phyloP scores from a whole-genome alignment of 2,113 vertebrate genomes.

The Passer domesticus region DNA sequence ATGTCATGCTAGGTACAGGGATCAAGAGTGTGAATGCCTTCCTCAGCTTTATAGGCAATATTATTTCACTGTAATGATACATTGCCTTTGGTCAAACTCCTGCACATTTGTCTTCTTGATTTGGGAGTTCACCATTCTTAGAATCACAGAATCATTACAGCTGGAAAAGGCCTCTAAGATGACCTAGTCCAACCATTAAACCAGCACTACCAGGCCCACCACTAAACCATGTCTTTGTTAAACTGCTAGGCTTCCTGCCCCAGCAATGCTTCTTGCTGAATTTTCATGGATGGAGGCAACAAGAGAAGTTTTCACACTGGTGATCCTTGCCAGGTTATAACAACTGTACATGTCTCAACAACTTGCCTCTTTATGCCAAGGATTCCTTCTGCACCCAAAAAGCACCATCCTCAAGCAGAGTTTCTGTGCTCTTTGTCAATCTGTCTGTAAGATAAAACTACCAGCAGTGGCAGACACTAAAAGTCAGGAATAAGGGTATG shows the following conservation, averaged over 20 bases:
- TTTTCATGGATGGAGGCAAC: not conserved
- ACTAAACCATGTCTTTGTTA: not conserved
- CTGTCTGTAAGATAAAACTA: not conserved
- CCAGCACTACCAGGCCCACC: not conserved
- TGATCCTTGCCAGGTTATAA: not conserved
- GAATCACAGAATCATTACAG: not conserved
- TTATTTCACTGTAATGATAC: not conserved
- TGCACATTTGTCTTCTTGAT: not conserved
- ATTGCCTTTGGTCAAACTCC: not conserved
- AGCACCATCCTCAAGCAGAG: not conserved
- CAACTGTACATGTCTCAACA: not conserved
- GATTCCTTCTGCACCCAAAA: not conserved
- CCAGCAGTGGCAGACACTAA: not conserved
- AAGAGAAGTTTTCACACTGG: not conserved
- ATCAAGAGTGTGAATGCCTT: not conserved
- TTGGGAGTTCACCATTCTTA: not conserved
- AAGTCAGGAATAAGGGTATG: not conserved
- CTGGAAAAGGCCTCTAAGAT: not conserved
- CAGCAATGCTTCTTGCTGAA: not conserved
- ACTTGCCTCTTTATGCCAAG: not conserved
- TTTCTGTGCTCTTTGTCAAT: not conserved
- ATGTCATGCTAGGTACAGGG: not conserved
- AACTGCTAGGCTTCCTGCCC: not conserved
- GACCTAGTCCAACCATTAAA: not conserved
- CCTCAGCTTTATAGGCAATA: not conserved